Base-by-base conservation (phyloP, 1,140 invertebrate species). In the Pissodes strobi region DNA sequence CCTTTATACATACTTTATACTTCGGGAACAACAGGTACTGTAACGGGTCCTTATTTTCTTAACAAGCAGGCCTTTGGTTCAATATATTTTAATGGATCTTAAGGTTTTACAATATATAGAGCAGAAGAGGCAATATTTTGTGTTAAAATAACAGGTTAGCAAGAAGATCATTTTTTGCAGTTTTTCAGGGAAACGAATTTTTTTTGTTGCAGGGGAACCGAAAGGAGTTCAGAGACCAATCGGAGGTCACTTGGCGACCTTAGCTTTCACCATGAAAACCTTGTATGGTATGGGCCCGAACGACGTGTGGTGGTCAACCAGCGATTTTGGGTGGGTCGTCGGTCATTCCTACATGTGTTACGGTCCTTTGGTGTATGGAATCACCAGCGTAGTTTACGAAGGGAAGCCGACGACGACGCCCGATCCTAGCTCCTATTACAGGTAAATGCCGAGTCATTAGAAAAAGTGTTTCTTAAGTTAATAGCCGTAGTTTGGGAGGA, bases 301-400 rank as follows among this genome's bases (percentile, higher is more conserved):
- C 17, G 90, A 93, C 38, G 87, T 92, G 2, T 97, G 93, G 93
- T 98, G 93, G 93, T 89, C 88, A 21, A 93, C 93, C 0, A 78
- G 76, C 60, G 88, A 90, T 72, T 82, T 92, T 60, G 93, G 94
- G 1, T 97, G 94, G 95, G 93, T 97, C 0, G 93, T 96, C 1
- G 94, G 94, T 1, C 93, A 95, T 76, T 94, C 92, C 0, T 97
- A 95, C 73, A 96, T 96, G 55, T 93, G 91, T 75, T 97, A 97
- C 69, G 94, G 87, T 1, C 94, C 95, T 0, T 79, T 97, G 0
- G 76, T 93, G 0, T 87, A 88, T 66, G 89, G 93, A 1, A 82
- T 88, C 25, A 95, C 93, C 0, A 91, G 90, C 66, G 83, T 98
- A 1, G 85, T 98, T 80, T 97, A 94, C 79, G 95, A 98, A 80